A percentile compares a stretch with the other conserved stretches of the same genome.
Evolutionary conservation across 2,888 invertebrate genomes (phyloP).

Genomic region (Pseudanteris insignis): DNA sequence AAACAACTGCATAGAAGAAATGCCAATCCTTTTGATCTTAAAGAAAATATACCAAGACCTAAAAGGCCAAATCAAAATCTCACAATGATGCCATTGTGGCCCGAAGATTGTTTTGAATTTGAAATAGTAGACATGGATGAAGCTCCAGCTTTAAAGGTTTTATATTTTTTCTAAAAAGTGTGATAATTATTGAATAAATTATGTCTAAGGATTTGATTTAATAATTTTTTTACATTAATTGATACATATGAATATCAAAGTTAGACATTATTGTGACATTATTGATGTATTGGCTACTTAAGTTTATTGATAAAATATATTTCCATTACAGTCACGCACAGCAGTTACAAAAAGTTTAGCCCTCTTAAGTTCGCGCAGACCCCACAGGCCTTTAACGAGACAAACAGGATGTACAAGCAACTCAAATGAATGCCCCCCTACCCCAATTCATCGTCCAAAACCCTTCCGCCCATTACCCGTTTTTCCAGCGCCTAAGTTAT

Average conservation of each 20-base stretch:
- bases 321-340: slow-evolving; percentile 53
- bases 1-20: slow-evolving; percentile 72
- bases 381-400: slow-evolving; percentile 58
- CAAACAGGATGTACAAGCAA: slow-evolving; percentile 54
- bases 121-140: slow-evolving; percentile 88
- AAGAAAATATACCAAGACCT: slow-evolving; percentile 1
- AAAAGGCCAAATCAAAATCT: slow-evolving; percentile 70
- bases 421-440: slow-evolving; percentile 82
- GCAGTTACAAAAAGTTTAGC: slow-evolving; percentile 64
- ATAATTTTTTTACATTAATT: slow-evolving; percentile 2
- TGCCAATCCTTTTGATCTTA: slow-evolving; percentile 8
- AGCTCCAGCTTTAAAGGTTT: slow-evolving; percentile 59
- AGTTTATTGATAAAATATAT: too few species aligned
- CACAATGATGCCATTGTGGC: slow-evolving; percentile 69
- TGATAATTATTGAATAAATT: neutral
- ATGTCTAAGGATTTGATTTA: neutral
- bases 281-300: too few species aligned
- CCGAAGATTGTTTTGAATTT: slow-evolving; percentile 83
- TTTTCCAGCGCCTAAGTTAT: slow-evolving; percentile 58
- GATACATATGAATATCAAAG: too few species aligned
- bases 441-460: slow-evolving; percentile 86
- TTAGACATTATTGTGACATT: slow-evolving; percentile 2
- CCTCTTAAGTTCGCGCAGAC: slow-evolving; percentile 70
- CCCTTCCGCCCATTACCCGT: slow-evolving; percentile 70
- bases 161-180: too few species aligned